Conservation (phyloP, 2,797 vertebrate genomes). For the Acanthornis magna region DNA sequence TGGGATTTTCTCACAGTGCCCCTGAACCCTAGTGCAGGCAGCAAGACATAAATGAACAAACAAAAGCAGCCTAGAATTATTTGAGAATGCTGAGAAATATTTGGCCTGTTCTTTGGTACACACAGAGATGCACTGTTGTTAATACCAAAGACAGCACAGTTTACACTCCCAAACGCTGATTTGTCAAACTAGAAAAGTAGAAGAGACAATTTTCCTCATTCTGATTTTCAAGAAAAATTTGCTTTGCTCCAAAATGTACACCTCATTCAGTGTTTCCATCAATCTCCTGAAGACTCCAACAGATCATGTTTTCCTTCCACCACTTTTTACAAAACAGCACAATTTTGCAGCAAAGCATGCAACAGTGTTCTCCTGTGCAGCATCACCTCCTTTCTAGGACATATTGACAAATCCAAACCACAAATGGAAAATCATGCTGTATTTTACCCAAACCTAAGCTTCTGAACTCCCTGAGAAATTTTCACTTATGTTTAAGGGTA, state of each 20-base stretch:
- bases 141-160: neutral
- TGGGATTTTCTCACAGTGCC: neutral
- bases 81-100: neutral
- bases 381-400: neutral
- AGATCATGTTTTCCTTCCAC: neutral
- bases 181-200: neutral
- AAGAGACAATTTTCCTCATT: neutral
- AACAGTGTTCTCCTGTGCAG: neutral
- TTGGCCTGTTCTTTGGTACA: accelerated
- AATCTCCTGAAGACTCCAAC: neutral
- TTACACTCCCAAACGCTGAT: neutral
- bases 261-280: neutral
- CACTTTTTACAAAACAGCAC: neutral
- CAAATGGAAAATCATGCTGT: neutral
- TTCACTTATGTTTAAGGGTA: neutral
- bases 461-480: neutral
- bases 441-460: neutral
- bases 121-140: accelerated
- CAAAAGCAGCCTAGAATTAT: neutral
- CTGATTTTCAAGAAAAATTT: neutral
- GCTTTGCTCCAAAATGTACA: neutral
- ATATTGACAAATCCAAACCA: neutral
- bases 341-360: neutral
- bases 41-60: neutral
- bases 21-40: neutral